phyloP scores from a whole-genome alignment of 2,888 invertebrate species.

The Lydus trimaculatus region DNA sequence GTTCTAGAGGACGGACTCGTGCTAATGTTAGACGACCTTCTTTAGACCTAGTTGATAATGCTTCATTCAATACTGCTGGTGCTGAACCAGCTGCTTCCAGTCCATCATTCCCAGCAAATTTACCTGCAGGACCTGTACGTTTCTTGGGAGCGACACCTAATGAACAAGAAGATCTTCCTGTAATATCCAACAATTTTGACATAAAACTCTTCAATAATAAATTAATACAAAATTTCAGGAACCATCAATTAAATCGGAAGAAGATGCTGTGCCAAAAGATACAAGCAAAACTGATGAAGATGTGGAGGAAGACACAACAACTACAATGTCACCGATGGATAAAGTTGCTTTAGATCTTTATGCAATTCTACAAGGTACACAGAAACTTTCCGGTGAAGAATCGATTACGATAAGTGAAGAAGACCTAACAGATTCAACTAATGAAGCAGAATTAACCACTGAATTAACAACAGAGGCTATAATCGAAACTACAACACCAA shows the following conservation, averaged over 20 bases:
- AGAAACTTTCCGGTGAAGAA: conserved; percentile 61
- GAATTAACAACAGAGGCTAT: conserved; percentile 36
- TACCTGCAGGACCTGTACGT: conserved; percentile 65
- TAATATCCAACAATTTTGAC: conserved; percentile 40
- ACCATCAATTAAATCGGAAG: conserved; percentile 30
- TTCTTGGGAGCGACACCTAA: conserved; percentile 68
- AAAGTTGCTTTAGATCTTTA: conserved; percentile 85
- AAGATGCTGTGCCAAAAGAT: conserved; percentile 55
- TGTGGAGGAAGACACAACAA: conserved; percentile 63
- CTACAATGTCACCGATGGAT: conserved; percentile 76
- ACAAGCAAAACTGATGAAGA: conserved; percentile 45
- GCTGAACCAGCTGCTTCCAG: conserved; percentile 58
- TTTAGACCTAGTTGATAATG: conserved; percentile 81
- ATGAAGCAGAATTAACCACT: conserved; percentile 33
- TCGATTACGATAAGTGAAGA: conserved; percentile 55
- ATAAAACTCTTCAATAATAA: not conserved
- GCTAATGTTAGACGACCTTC: conserved; percentile 76
- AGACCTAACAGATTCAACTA: conserved; percentile 33
- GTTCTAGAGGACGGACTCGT: conserved; percentile 62
- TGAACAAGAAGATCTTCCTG: conserved; percentile 58
- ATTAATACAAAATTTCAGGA: conserved; percentile 17
- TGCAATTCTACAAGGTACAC: conserved; percentile 74
- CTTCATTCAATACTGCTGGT: conserved; percentile 78
- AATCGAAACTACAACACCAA: conserved; percentile 45
- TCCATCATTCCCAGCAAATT: conserved; percentile 65